Evolutionary conservation across 2,113 vertebrate species (phyloP), one percentile per base, ranked within the genome.

Genomic region (Labeo catla): DNA sequence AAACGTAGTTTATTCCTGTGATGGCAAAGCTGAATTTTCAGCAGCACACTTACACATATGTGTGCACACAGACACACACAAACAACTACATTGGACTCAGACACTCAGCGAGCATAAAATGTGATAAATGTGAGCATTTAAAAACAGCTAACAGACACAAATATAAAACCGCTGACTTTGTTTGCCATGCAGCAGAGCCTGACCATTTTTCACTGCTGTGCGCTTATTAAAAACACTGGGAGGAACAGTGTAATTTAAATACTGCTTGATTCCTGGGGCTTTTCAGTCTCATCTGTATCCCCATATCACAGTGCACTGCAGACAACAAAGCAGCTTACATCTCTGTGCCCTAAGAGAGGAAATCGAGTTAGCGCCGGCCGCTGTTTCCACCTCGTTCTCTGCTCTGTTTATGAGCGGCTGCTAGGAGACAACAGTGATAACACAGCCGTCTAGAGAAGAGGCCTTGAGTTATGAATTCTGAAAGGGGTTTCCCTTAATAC

Each of bases 341-440:
- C 50, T 47, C 76, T 45, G 21, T 70, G 21, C 61, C 52, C 28
- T 45, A 16, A 66, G 49, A 85, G 47, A 74, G 57, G 61, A 70
- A 88, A 83, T 77, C 13, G 10, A 72, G 59, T 86, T 86, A 78
- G 59, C 6, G 11, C 50, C 6, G 19, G 57, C 36, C 28, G 43
- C 54, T 78, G 81, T 87, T 87, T 49, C 65, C 54, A 74, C 77
- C 39, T 76, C 39, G 50, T 45, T 21, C 49, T 54, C 83, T 45
- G 21, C 68, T 74, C 63, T 74, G 74, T 86, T 84, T 86, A 83
- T 57, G 39, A 19, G 73, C 21, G 45, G 87, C 50, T 88, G 84
- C 87, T 80, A 84, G 82, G 84, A 86, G 73, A 88, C 84, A 21
- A 65, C 50, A 61, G 39, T 73, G 84, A 86, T 85, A 86, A 86